These are phyloP conservation scores for Pygmarrhopalites habei DNA, from an alignment of 1,140 invertebrate species.

Conservation along the genomic window DNA sequence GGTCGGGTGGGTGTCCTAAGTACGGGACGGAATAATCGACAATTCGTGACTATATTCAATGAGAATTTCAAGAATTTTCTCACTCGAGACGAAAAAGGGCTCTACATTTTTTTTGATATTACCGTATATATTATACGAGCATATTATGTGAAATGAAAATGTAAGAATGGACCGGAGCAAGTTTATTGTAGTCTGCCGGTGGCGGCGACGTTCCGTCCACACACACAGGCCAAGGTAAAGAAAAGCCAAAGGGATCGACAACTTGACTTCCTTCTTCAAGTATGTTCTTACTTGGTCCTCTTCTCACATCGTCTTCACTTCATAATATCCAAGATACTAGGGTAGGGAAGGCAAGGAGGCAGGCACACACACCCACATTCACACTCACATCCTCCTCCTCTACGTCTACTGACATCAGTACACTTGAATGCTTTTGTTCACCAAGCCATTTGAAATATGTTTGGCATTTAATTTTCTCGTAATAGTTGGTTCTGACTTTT, in stretches of 20 bases:
- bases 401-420: neutral
- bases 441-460: conserved; percentile 35
- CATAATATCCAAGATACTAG: too few species aligned
- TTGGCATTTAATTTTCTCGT: conserved; percentile 36
- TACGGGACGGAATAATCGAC: neutral
- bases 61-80: conserved; percentile 8
- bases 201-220: too few species aligned
- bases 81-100: neutral
- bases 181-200: too few species aligned
- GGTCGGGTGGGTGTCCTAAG: neutral
- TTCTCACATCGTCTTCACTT: too few species aligned
- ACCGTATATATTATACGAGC: neutral
- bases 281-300: too few species aligned
- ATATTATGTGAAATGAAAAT: neutral
- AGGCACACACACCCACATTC: too few species aligned
- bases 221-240: too few species aligned
- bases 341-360: too few species aligned
- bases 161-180: neutral
- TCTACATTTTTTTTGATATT: too few species aligned
- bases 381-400: neutral
- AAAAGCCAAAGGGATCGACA: too few species aligned
- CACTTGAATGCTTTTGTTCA: conserved; percentile 16
- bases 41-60: conserved; percentile 10
- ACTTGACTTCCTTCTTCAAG: too few species aligned
- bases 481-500: conserved; percentile 18